Evolutionary conservation across 35 echinoderm and acorn worm species (phyloP).

Genomic region (Apostichopus japonicus): DNA sequence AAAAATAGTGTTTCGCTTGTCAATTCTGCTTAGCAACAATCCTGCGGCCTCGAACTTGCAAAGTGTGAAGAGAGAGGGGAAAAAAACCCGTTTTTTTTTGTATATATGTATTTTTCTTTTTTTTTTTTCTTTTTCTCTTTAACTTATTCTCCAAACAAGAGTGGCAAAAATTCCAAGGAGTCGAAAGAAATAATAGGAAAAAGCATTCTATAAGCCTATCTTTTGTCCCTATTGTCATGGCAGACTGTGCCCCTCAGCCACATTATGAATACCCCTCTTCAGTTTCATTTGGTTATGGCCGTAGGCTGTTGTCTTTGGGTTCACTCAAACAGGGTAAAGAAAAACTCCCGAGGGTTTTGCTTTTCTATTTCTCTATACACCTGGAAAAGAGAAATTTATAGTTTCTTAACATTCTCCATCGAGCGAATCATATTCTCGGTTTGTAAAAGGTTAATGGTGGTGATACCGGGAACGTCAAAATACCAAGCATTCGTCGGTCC

Average conservation of each 20-base stretch:
- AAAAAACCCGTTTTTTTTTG: neutral
- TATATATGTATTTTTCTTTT: neutral
- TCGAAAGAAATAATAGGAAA: conserved; percentile 30
- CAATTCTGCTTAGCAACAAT: conserved; percentile 36
- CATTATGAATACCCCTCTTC: conserved; percentile 49
- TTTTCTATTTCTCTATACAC: conserved; percentile 52
- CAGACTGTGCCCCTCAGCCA: conserved; percentile 39
- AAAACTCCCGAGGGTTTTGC: conserved; percentile 27
- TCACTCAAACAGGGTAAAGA: conserved; percentile 42
- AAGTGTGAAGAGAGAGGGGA: neutral
- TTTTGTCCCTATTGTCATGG: conserved; percentile 41
- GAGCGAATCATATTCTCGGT: conserved; percentile 24
- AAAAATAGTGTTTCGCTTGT: conserved; percentile 44
- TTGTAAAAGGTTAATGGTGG: conserved; percentile 40
- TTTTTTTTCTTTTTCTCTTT: neutral
- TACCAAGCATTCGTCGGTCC: conserved; percentile 5
- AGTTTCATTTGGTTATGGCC: conserved; percentile 46
- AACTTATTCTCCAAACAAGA: conserved; percentile 26
- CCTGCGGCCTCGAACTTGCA: conserved; percentile 38
- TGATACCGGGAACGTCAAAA: conserved; percentile 27
- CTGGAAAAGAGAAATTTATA: conserved; percentile 55
- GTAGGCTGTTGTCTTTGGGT: conserved; percentile 46
- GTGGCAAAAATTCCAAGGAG: conserved; percentile 35
- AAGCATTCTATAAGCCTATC: conserved; percentile 18
- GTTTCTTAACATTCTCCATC: conserved; percentile 38